Percentiles rank a stretch among this genome's conserved stretches.
Conservation (phyloP, 2,888 invertebrate genomes). For the Diarsia brunnea region DNA sequence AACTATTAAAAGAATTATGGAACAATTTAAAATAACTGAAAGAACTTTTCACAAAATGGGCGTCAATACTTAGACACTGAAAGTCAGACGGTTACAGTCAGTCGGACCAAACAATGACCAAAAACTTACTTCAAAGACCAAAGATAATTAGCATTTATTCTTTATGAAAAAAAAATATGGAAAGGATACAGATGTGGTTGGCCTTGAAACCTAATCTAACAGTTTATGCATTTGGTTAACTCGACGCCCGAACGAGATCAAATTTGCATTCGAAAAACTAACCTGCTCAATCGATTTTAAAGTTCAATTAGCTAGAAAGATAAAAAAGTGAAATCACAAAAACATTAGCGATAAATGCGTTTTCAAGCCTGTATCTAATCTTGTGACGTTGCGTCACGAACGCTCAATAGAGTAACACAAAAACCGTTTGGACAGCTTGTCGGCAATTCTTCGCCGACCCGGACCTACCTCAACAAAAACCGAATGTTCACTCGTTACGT, state of each 20-base stretch:
- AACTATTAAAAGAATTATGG: slow-evolving; percentile 29
- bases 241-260: slow-evolving; percentile 46
- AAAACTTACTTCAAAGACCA: not conserved
- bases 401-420: slow-evolving; percentile 64
- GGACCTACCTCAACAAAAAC: slow-evolving; percentile 83
- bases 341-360: slow-evolving; percentile 50
- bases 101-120: slow-evolving; percentile 10
- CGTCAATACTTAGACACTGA: slow-evolving; percentile 30
- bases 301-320: slow-evolving; percentile 27
- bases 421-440: slow-evolving; percentile 56
- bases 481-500: slow-evolving; percentile 58
- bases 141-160: slow-evolving; percentile 11
- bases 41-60: slow-evolving; percentile 12
- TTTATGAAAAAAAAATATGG: slow-evolving; percentile 10
- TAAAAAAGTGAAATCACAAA: slow-evolving; percentile 41
- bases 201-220: slow-evolving; percentile 59
- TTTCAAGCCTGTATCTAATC: slow-evolving; percentile 66
- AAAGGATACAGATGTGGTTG: slow-evolving; percentile 30
- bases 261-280: slow-evolving; percentile 44
- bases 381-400: slow-evolving; percentile 64
- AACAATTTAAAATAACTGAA: slow-evolving; percentile 28
- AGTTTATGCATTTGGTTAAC: slow-evolving; percentile 48
- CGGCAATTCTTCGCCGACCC: slow-evolving; percentile 63
- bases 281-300: slow-evolving; percentile 16
- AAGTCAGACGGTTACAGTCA: slow-evolving; percentile 24